Percentiles rank a stretch among this genome's conserved stretches.
Conservation (phyloP, 2,113 vertebrate species). For the Pedionomus torquatus region DNA sequence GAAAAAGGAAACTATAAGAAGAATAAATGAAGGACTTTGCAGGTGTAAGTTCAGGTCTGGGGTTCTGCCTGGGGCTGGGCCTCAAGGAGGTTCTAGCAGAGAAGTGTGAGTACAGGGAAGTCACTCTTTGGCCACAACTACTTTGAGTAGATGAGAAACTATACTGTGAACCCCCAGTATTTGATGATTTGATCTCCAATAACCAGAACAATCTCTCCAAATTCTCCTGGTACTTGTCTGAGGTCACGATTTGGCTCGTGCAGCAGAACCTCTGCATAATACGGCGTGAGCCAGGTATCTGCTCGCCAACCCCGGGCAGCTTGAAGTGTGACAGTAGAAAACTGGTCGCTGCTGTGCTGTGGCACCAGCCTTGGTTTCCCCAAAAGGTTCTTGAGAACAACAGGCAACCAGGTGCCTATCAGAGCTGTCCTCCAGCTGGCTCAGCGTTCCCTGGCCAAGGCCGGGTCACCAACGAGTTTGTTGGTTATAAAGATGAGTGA, state of each 20-base stretch:
- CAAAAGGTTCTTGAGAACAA: neutral
- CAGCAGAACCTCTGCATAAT: neutral
- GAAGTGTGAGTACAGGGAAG: accelerated
- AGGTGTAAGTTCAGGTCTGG: neutral
- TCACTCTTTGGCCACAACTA: neutral
- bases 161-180: accelerated
- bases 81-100: neutral
- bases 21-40: neutral
- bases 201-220: neutral
- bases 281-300: accelerated
- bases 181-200: neutral
- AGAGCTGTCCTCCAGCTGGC: neutral
- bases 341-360: neutral
- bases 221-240: neutral
- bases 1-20: neutral
- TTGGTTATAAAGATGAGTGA: neutral
- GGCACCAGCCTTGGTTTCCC: neutral
- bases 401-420: neutral
- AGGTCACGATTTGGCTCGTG: neutral
- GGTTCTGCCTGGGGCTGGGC: neutral
- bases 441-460: neutral
- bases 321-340: neutral
- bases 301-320: neutral
- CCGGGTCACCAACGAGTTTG: neutral
- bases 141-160: neutral